These are phyloP conservation scores for Promerops cafer DNA, from an alignment of 2,113 vertebrate species.

Conservation along the genomic window DNA sequence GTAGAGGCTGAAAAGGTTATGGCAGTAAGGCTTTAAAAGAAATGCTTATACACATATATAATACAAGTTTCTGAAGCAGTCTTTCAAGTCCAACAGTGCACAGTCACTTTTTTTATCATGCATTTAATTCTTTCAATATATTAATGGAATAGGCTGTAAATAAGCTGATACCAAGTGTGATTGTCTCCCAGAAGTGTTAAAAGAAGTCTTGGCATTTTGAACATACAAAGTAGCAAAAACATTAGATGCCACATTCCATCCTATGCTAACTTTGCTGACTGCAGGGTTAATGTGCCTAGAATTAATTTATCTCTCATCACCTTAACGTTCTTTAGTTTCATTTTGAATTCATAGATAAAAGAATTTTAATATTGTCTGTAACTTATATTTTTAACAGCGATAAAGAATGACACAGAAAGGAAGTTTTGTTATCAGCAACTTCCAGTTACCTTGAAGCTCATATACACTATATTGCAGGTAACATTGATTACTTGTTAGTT, in stretches of 20 bases:
- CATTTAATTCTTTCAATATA: not conserved
- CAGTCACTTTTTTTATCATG: not conserved
- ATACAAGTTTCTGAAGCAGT: not conserved
- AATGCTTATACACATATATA: not conserved
- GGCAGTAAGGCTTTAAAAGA: not conserved
- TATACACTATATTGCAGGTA: slow-evolving; percentile 98
- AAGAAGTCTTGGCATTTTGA: not conserved
- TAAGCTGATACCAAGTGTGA: not conserved
- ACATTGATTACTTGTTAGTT: not conserved
- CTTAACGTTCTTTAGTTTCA: not conserved
- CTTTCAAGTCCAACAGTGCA: not conserved
- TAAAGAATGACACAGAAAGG: slow-evolving; percentile 90
- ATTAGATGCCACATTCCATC: not conserved
- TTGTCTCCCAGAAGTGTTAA: not conserved
- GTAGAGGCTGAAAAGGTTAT: not conserved
- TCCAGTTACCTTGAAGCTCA: slow-evolving; percentile 90
- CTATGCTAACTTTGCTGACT: not conserved
- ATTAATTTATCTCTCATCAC: not conserved
- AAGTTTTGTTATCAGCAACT: slow-evolving; percentile 96
- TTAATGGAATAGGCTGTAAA: not conserved
- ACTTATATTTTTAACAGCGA: slow-evolving; percentile 69
- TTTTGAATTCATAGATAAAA: not conserved
- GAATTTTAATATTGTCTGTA: not conserved
- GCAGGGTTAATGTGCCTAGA: not conserved
- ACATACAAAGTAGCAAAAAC: not conserved